Conservation (phyloP, 2,113 vertebrate species). For the Plecotus auritus region DNA sequence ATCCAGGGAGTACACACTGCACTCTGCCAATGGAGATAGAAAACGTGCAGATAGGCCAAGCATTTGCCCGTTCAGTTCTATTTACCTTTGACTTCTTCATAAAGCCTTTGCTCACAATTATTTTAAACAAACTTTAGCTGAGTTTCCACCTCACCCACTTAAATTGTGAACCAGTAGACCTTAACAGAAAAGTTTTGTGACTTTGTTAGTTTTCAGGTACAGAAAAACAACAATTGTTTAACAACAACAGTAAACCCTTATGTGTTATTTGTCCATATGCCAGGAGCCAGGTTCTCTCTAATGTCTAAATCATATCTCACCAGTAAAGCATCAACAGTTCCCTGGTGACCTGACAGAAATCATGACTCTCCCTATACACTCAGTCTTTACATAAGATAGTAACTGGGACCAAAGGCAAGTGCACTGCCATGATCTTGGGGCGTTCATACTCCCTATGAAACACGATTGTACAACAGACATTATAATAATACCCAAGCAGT, state of each 20-base stretch:
- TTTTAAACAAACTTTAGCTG: background rate
- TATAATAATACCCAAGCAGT: background rate
- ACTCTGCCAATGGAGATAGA: background rate
- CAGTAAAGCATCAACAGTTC: background rate
- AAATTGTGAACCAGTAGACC: background rate
- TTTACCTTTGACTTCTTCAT: background rate
- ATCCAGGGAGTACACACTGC: background rate
- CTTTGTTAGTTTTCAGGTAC: background rate
- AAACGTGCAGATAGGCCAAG: background rate
- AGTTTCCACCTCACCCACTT: background rate
- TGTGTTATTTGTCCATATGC: background rate
- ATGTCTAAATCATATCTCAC: background rate
- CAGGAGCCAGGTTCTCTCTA: background rate
- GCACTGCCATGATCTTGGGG: fast-evolving
- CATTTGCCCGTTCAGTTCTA: background rate
- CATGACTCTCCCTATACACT: background rate
- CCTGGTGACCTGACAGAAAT: background rate
- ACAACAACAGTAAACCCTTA: background rate
- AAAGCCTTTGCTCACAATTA: background rate
- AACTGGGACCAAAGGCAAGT: background rate
- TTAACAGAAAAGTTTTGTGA: slow-evolving; percentile 1
- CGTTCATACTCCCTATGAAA: background rate
- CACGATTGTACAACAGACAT: background rate
- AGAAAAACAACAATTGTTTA: background rate
- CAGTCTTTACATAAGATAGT: background rate